Base-by-base conservation (phyloP, 2,797 vertebrate genomes). In the Clarias fuscus region DNA sequence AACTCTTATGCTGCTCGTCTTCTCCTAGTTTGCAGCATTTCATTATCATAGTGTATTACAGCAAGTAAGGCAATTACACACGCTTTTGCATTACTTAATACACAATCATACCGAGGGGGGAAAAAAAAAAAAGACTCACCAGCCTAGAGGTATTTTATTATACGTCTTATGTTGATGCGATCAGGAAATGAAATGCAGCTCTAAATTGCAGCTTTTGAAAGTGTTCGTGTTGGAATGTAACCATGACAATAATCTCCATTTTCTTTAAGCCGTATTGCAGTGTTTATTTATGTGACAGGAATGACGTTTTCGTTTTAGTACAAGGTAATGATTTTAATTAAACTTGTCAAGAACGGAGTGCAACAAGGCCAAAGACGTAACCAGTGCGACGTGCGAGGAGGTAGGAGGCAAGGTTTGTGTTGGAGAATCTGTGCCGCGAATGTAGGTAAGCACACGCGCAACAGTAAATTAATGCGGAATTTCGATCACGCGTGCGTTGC, bases 291-390 rank as follows among this genome's bases (percentile, higher is more conserved):
- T 7, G 56, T 18, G 2, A 59, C 59, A 33, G 56, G 17, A 76
- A 17, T 56, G 17, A 4, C 1, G 70, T 24, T 14, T 27, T 73
- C 0, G 22, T 13, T 73, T n/a, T 24, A 30, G 73, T 30, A 5
- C 73, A 58, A 30, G 15, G 73, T 58, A 58, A 75, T 75, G 72
- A 53, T 75, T 75, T 65, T 53, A 75, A 62, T 40, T 64, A 79
- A 40, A 79, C 24, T 4, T n/a, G 33, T 62, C 11, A 77, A 77
- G 58, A 37, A 37, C 27, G 6, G 56, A 59, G 76, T 33, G 58
- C 56, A 14, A 24, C 10, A 11, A 40, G 15, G 59, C 58, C 5
- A 0, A 15, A n/a, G 59, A 62, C 62, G 59, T 64, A 62, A 79
- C 59, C 59, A 17, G 76, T 24, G 76, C 58, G 61, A 79, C 30